phyloP scores from a whole-genome alignment of 1,140 invertebrate genomes.

The Eriosoma lanigerum region DNA sequence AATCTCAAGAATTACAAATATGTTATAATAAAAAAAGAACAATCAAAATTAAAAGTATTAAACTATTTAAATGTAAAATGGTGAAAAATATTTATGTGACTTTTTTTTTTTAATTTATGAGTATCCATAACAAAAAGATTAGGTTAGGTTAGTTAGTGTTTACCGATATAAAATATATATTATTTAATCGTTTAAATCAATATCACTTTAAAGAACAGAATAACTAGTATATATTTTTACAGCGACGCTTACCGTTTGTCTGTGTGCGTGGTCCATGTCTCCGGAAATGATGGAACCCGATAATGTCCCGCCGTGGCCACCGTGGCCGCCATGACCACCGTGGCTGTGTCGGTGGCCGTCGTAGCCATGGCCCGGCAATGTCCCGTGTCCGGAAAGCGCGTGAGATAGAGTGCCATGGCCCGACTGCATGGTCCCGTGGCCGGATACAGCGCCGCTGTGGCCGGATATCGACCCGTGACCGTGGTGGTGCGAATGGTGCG shows the following conservation, averaged over 20 bases:
- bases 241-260: conserved; percentile 58
- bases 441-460: not conserved
- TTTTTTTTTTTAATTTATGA: too few relatives aligned
- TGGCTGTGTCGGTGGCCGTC: conserved; percentile 36
- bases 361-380: conserved; percentile 1
- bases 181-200: too few relatives aligned
- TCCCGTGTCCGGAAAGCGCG: not conserved
- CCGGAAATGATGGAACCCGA: not conserved
- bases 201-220: too few relatives aligned
- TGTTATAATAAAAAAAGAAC: too few relatives aligned
- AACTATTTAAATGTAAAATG: too few relatives aligned
- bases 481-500: conserved; percentile 16
- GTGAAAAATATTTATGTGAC: too few relatives aligned
- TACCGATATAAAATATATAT: too few relatives aligned
- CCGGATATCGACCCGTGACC: conserved; percentile 15
- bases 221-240: not conserved
- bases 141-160: too few relatives aligned
- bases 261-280: conserved; percentile 54
- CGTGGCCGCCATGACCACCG: not conserved
- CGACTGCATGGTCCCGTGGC: not conserved
- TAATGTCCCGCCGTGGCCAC: conserved; percentile 14
- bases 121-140: too few relatives aligned
- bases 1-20: too few relatives aligned
- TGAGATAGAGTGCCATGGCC: conserved; percentile 4
- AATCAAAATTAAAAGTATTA: too few relatives aligned